Evolutionary conservation across 2,888 invertebrate species (phyloP).

Genomic region (Troides helena): DNA sequence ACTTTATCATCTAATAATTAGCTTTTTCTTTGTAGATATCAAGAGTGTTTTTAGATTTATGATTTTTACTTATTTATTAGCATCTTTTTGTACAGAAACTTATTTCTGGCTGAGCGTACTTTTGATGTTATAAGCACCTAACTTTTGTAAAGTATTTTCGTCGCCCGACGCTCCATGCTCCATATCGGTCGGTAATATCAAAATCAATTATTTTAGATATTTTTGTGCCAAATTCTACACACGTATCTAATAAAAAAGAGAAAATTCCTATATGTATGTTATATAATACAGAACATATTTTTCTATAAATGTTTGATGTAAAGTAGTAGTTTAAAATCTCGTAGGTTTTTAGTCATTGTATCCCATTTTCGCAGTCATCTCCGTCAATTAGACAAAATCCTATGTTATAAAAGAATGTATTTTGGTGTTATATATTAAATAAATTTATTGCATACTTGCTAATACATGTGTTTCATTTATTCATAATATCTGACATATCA

Average conservation of each 20-base stretch:
- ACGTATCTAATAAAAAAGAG: background rate
- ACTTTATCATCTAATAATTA: no score
- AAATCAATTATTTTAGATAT: background rate
- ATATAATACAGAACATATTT: conserved; percentile 51
- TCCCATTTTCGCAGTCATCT: conserved; percentile 8
- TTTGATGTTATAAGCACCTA: no score
- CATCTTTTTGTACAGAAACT: no score
- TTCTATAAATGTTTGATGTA: conserved; percentile 53
- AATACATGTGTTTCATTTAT: conserved; percentile 5
- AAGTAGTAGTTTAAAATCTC: background rate
- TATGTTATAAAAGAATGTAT: conserved; percentile 7
- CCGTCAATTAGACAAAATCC: conserved; percentile 20
- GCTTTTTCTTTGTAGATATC: no score
- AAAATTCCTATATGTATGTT: conserved; percentile 31
- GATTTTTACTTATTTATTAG: no score
- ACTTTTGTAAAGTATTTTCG: background rate
- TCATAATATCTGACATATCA: no score
- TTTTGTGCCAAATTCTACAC: conserved; percentile 16
- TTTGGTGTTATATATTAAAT: conserved; percentile 19
- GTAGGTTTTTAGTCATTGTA: background rate
- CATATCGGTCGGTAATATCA: background rate
- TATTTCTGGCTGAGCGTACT: no score
- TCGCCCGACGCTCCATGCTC: background rate
- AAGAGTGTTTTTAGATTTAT: no score
- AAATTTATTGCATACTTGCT: conserved; percentile 1